Evolutionary conservation across 2,888 invertebrate genomes (phyloP).

Genomic region (Microlaimidae sp.): DNA sequence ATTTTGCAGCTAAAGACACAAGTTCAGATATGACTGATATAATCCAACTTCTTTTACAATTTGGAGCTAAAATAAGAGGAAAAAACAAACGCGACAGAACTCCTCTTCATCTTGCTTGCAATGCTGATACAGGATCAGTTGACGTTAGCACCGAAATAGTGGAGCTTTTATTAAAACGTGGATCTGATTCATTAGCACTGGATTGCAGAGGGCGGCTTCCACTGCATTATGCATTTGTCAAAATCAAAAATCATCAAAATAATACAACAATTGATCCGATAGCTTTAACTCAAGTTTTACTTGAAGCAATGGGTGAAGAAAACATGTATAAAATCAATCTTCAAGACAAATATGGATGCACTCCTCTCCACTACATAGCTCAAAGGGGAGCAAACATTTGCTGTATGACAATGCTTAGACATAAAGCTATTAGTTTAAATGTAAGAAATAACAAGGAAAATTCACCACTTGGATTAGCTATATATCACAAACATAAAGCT

Average conservation of each 20-base stretch:
- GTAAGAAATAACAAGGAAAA: conserved; percentile 38
- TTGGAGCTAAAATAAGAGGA: background rate
- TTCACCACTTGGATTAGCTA: conserved; percentile 40
- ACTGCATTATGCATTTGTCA: conserved; percentile 42
- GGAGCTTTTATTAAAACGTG: conserved; percentile 37
- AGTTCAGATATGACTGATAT: conserved; percentile 20
- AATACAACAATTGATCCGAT: conserved; percentile 19
- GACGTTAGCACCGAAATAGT: conserved; percentile 40
- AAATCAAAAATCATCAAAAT: conserved; percentile 27
- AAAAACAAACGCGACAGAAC: conserved; percentile 28
- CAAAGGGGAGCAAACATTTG: conserved; percentile 41
- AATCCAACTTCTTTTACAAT: conserved; percentile 9
- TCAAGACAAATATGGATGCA: conserved; percentile 34
- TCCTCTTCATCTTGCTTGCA: conserved; percentile 41
- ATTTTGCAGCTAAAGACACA: conserved; percentile 28
- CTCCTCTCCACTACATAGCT: conserved; percentile 40
- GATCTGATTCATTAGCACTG: conserved; percentile 33
- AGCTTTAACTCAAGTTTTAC: conserved; percentile 20
- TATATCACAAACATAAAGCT: conserved; percentile 39
- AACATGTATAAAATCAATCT: too few species aligned
- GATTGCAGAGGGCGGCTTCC: conserved; percentile 37
- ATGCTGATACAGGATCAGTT: conserved; percentile 36
- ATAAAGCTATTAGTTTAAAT: conserved; percentile 31
- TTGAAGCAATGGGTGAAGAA: conserved; percentile 41
- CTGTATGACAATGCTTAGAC: conserved; percentile 36